Base-by-base conservation (phyloP, 2,113 vertebrate species). In the Coptodon rendalli region DNA sequence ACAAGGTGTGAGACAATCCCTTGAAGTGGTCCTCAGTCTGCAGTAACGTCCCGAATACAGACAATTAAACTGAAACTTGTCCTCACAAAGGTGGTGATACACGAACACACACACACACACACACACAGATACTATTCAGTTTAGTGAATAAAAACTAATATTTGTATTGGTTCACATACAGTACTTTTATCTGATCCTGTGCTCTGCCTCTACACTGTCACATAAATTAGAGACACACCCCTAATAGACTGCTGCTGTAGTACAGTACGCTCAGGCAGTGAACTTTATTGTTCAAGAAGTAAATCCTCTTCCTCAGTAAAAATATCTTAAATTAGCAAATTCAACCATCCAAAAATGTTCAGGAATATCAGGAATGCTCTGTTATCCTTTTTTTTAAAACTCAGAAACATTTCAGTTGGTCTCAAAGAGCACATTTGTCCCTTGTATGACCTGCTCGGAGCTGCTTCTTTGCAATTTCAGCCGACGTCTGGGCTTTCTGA, bases 391-490 rank as follows among this genome's bases (percentile, higher is more conserved):
- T 45, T 29, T 76, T 73, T 71, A 36, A 17, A 48, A 17, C 14
- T 19, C 16, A 31, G 9, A 76, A 17, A 48, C 24, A 43, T 45
- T 19, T 17, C 22, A n/a, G 12, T 31, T 29, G 2, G 80, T 54
- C 27, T 80, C 43, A 10, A 31, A 19, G 5, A 43, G 24, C 3
- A 16, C 6, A 4, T 14, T 7, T 17, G 24, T 24, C 10, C 66
- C 24, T 6, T 6, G 12, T 14, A 9, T 10, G 52, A 59, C 34
- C 14, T 2, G 13, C 17, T 8, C 7, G 0, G 3, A 22, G 36
- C 19, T 40, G 54, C 16, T 66, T 92, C 85, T 53, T 84, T 91
- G 89, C 86, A 82, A 90, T 48, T 82, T 89, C 86, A 86, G 92
- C 92, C 83, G 6, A 88, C 8, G 16, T 4, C 7, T 6, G 27